phyloP scores from a whole-genome alignment of 2,888 invertebrate species.

The Athrips mouffetella region DNA sequence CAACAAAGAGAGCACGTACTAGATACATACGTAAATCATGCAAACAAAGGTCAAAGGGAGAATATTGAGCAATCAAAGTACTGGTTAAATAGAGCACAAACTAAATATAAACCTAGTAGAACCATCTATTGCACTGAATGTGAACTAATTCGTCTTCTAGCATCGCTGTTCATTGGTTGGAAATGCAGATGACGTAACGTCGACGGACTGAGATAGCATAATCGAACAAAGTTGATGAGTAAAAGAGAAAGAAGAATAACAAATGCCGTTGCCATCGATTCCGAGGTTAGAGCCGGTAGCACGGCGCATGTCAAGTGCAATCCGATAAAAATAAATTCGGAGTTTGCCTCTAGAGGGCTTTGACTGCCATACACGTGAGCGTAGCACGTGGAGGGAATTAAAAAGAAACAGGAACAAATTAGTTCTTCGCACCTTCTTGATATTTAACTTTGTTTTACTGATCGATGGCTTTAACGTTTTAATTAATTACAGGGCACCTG shows the following conservation, averaged over 20 bases:
- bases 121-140: constrained; percentile 55
- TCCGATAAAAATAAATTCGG: constrained; percentile 50
- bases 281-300: constrained; percentile 47
- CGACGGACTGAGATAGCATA: constrained; percentile 35
- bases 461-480: no score
- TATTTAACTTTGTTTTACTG: no score
- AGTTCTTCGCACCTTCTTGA: background rate
- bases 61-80: no score
- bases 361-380: constrained; percentile 15
- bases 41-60: no score
- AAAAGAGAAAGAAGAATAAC: constrained; percentile 64
- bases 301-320: constrained; percentile 68
- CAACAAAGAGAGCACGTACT: no score
- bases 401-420: background rate
- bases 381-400: constrained; percentile 3
- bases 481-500: no score
- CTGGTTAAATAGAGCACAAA: background rate
- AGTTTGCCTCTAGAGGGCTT: constrained; percentile 17
- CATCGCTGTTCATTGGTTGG: background rate
- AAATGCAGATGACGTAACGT: constrained; percentile 42
- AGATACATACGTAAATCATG: no score
- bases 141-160: constrained; percentile 33
- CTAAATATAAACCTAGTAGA: constrained; percentile 32
- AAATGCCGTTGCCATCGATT: constrained; percentile 68
- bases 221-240: constrained; percentile 23